Percentiles rank a stretch among this genome's conserved stretches.
phyloP scores from a whole-genome alignment of 2,888 invertebrate species.

The Carcina quercana region DNA sequence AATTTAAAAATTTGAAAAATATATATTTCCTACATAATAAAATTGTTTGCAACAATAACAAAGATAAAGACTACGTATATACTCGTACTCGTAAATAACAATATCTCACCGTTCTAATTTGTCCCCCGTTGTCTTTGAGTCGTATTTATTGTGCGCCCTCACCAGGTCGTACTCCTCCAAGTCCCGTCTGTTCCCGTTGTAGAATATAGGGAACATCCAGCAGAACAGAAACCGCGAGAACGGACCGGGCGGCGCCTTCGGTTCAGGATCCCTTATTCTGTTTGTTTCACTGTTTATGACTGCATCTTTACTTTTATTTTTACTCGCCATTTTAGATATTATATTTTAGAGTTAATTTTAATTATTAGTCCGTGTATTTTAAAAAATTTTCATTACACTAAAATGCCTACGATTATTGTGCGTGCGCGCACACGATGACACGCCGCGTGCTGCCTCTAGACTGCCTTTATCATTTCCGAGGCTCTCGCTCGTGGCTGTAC shows the following conservation, averaged over 20 bases:
- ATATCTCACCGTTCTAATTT: slow-evolving; percentile 78
- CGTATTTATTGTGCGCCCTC: slow-evolving; percentile 79
- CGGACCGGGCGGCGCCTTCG: slow-evolving; percentile 44
- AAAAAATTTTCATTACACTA: too few relatives aligned
- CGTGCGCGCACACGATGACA: too few relatives aligned
- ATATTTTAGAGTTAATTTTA: not conserved
- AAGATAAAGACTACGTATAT: too few relatives aligned
- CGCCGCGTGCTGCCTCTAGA: too few relatives aligned
- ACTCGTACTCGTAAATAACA: slow-evolving; percentile 1
- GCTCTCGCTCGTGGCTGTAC: too few relatives aligned
- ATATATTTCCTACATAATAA: too few relatives aligned
- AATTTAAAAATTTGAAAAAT: too few relatives aligned
- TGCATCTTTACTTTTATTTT: slow-evolving; percentile 17
- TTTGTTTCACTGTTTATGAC: slow-evolving; percentile 17
- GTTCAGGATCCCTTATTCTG: slow-evolving; percentile 17
- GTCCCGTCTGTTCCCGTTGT: slow-evolving; percentile 81
- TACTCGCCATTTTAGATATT: slow-evolving; percentile 11
- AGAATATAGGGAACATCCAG: slow-evolving; percentile 86
- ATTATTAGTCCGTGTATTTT: too few relatives aligned
- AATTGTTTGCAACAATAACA: too few relatives aligned
- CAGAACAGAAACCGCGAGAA: slow-evolving; percentile 79
- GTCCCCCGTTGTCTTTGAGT: slow-evolving; percentile 80
- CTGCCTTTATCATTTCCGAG: too few relatives aligned
- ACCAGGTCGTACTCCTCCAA: slow-evolving; percentile 84
- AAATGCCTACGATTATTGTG: too few relatives aligned